Percentiles rank a stretch among this genome's conserved stretches.
These are phyloP conservation scores for Nematolebias whitei DNA, from an alignment of 2,113 vertebrate species.

Conservation along the genomic window DNA sequence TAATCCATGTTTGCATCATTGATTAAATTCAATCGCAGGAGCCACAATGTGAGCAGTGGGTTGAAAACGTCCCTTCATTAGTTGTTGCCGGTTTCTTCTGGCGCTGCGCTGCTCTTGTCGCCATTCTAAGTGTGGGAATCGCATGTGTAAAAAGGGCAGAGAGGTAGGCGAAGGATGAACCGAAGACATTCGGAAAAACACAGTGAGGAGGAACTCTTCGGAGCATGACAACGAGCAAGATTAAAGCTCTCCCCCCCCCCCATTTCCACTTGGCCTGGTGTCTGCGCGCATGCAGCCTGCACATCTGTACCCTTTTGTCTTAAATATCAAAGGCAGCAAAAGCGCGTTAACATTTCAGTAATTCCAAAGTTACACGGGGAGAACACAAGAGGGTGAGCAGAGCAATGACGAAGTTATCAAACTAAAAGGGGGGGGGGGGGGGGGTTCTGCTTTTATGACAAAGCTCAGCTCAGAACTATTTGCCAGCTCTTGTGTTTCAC, in stretches of 20 bases:
- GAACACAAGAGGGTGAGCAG: slow-evolving; percentile 82
- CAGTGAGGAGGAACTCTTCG: slow-evolving; percentile 72
- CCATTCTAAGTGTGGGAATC: slow-evolving; percentile 61
- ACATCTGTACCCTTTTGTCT: slow-evolving; percentile 94
- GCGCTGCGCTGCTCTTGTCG: slow-evolving; percentile 20
- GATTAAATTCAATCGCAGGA: slow-evolving; percentile 59
- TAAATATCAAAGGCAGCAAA: slow-evolving; percentile 97
- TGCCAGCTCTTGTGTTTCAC: slow-evolving; percentile 83
- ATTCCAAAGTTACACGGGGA: slow-evolving; percentile 86
- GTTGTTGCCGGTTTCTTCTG: slow-evolving; percentile 60
- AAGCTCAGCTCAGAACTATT: slow-evolving; percentile 73
- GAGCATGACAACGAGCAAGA: slow-evolving; percentile 82
- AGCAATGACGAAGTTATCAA: slow-evolving; percentile 84
- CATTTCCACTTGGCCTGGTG: slow-evolving; percentile 86
- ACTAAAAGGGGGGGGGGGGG: slow-evolving; percentile 34
- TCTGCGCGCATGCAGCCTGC: slow-evolving; percentile 78
- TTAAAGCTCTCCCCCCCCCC: slow-evolving; percentile 77
- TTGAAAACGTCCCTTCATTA: slow-evolving; percentile 68
- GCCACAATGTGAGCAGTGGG: slow-evolving; percentile 62
- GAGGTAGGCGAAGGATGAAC: slow-evolving; percentile 72
- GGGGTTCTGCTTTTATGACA: slow-evolving; percentile 52
- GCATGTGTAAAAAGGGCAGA: slow-evolving; percentile 73
- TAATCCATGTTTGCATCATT: slow-evolving; percentile 48
- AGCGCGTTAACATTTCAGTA: slow-evolving; percentile 97
- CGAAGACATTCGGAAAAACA: slow-evolving; percentile 71